Evolutionary conservation across 2,888 invertebrate genomes (phyloP), one percentile per base, ranked within the genome.

Genomic region (Epinotia nisella): DNA sequence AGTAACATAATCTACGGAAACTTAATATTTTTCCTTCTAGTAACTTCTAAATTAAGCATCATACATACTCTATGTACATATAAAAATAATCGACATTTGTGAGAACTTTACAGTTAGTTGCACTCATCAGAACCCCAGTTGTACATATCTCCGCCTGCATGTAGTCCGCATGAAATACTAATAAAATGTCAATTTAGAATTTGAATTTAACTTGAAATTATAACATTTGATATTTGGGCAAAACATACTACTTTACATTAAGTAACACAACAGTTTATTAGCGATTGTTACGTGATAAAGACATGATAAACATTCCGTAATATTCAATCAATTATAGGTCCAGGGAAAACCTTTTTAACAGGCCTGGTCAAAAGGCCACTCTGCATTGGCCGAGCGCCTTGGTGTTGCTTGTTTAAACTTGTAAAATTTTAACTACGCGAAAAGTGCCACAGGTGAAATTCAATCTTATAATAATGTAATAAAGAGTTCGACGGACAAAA

Each of bases 1-100:
- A 65, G 15, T 66, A 56, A 41, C 41, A 62, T 51, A 49, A 56
- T 56, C 7, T 56, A 24, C 10, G 39, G 41, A 53, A 66, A 56
- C 66, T 11, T 41, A 56, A 65, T 66, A 66, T 24, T 2, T 41
- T 24, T 24, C 55, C 55, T 66, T 56, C 55, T 41, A 39, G 35
- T 51, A n/a, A 51, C 53, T 53, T 39, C 35, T 19, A 35, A 65
- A 51, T 64, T 17, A 62, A 49, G 29, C 49, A 58, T 11, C 17
- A 59, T 15, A n/a, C n/a, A 24, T 45, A 49, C 9, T n/a, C 29
- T 62, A 62, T 62, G 9, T 49, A 62, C 29, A 49, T 49, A 11
- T 17, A 13, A 62, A 55, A 55, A 65, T 53, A 39, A 55, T 17
- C 15, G 29, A 39, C 13, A 24, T 61, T 61, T 24, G 21, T 45